Percentiles rank a stretch among this genome's conserved stretches.
Conservation (phyloP, 1,140 invertebrate genomes). For the Neodiprion fabricii region DNA sequence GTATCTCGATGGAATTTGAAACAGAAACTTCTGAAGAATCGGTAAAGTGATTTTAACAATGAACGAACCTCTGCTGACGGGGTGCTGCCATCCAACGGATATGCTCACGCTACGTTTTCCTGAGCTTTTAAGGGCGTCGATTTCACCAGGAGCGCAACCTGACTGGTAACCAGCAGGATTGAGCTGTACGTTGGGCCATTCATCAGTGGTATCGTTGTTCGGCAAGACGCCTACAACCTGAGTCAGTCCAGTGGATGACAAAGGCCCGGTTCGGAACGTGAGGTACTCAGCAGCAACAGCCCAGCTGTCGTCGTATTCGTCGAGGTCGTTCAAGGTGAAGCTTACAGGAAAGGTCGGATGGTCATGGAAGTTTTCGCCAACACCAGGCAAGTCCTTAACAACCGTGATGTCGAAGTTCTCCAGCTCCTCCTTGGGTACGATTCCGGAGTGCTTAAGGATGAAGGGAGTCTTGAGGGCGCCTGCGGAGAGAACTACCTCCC, state of each 20-base stretch:
- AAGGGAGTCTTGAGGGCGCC: conserved; percentile 39
- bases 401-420: conserved; percentile 30
- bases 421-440: conserved; percentile 56
- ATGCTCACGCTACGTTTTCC: conserved; percentile 54
- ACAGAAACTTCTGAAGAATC: no score
- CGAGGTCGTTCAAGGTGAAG: conserved; percentile 21
- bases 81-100: conserved; percentile 71
- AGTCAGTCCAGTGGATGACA: conserved; percentile 21
- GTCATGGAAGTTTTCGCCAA: conserved; percentile 53
- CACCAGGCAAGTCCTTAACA: conserved; percentile 45
- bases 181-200: no score
- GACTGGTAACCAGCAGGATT: no score
- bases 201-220: conserved; percentile 9
- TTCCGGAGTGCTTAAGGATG: conserved; percentile 55
- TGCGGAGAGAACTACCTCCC: conserved; percentile 42
- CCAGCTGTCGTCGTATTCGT: conserved; percentile 17
- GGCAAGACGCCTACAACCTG: background rate
- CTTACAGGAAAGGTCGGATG: conserved; percentile 31
- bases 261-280: conserved; percentile 9
- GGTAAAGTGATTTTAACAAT: no score
- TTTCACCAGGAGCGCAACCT: conserved; percentile 32
- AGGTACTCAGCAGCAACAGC: conserved; percentile 16
- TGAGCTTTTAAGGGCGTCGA: conserved; percentile 28
- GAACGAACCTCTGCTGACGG: conserved; percentile 76
- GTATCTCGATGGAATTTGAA: background rate